phyloP scores from a whole-genome alignment of 2,888 invertebrate genomes.

The Fragum sueziense region DNA sequence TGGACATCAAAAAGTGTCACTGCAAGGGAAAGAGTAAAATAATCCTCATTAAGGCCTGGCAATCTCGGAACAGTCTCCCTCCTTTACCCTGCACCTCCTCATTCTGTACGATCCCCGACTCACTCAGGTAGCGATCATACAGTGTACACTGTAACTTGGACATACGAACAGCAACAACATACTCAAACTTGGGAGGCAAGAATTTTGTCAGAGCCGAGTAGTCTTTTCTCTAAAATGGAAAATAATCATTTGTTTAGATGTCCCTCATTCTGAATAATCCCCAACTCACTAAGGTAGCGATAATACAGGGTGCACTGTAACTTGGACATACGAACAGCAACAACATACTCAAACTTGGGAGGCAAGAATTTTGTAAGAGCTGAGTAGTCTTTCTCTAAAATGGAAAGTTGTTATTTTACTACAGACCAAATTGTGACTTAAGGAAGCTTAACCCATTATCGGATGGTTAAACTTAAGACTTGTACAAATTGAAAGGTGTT shows the following conservation, averaged over 20 bases:
- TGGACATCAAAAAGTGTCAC: too few species aligned
- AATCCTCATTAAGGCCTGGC: slow-evolving; percentile 84
- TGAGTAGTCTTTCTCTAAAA: slow-evolving; percentile 94
- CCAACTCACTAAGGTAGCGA: slow-evolving; percentile 89
- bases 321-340: slow-evolving; percentile 92
- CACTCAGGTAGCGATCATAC: slow-evolving; percentile 91
- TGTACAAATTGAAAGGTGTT: too few species aligned
- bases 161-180: slow-evolving; percentile 93
- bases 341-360: slow-evolving; percentile 97
- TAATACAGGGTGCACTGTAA: slow-evolving; percentile 92
- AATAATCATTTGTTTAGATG: too few species aligned
- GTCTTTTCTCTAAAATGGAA: slow-evolving; percentile 86
- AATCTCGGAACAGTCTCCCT: slow-evolving; percentile 85
- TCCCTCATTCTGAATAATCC: slow-evolving; percentile 44
- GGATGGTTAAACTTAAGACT: too few species aligned
- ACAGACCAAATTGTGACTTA: too few species aligned
- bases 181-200: slow-evolving; percentile 98
- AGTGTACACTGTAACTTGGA: slow-evolving; percentile 91
- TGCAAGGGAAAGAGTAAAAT: background rate
- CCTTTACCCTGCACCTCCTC: slow-evolving; percentile 64
- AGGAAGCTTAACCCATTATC: too few species aligned
- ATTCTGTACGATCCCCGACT: slow-evolving; percentile 82
- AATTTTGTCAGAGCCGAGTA: slow-evolving; percentile 96
- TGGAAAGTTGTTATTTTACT: too few species aligned
- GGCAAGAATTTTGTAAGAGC: slow-evolving; percentile 97